Base-by-base conservation (phyloP, 2,888 invertebrate genomes). In the Pilophorus perplexus region DNA sequence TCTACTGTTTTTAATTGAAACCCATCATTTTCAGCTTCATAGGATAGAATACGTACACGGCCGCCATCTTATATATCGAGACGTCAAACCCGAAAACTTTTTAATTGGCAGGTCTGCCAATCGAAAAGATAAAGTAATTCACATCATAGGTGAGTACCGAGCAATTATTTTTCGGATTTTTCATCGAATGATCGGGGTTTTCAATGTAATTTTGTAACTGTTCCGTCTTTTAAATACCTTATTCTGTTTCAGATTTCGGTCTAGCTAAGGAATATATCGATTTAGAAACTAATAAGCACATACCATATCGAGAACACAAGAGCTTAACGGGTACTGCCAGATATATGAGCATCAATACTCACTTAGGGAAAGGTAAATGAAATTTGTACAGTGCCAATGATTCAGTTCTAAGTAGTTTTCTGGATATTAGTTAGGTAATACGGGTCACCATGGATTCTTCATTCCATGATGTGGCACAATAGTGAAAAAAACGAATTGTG, bases 221-320 rank as follows among this genome's bases (percentile, higher is more conserved):
- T 50, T 50, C 20, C 2, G 18, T 2, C 27, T 2, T 8, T 28
- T 14, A 55, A 27, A 16, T 62, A 20, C 42, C 22, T 59, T 5
- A 50, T 27, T 62, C 14, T 38, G 73, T 82, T 79, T 14, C 80
- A 87, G 99, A 99, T 87, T 99, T 99, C 85, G 99, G 99, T 82
- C 87, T 99, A 85, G 99, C 99, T 82, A 99, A 99, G 87, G 99
- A 99, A 86, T 99, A 99, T 83, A 99, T 99, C 84, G 99, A 99
- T 85, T 90, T 96, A 84, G 98, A 99, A 86, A 93, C 93, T 81
- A 95, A 95, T 85, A 95, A 98, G 84, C 99, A 99, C 85, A 99
- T 99, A 84, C 98, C 99, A 76, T 99, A 99, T 83, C 90, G 98
- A 86, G 99, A 99, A 85, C 99, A 99, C 85, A 99, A 99, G 84